Conservation (phyloP, 2,888 invertebrate genomes). For the Nemapogon koenigi region DNA sequence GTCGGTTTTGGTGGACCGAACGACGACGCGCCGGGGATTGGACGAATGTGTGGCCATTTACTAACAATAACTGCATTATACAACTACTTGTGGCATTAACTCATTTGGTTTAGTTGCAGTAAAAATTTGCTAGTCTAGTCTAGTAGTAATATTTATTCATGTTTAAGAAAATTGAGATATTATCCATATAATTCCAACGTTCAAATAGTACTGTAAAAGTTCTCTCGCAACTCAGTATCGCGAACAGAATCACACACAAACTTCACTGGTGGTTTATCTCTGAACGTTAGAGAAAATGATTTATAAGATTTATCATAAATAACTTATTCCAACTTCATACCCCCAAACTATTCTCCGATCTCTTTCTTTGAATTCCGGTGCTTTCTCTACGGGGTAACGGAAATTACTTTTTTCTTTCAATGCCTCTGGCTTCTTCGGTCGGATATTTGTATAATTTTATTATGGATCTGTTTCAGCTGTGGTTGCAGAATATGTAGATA, state of each 20-base stretch:
- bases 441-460: too few species aligned
- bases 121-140: too few species aligned
- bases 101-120: too few species aligned
- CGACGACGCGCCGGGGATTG: too few species aligned
- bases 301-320: slow-evolving; percentile 63
- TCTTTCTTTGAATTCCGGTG: slow-evolving; percentile 15
- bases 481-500: too few species aligned
- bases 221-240: slow-evolving; percentile 29
- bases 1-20: too few species aligned
- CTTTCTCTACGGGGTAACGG: slow-evolving; percentile 2
- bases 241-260: slow-evolving; percentile 51
- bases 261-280: slow-evolving; percentile 60
- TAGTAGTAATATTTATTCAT: too few species aligned
- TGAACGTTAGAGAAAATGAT: slow-evolving; percentile 57
- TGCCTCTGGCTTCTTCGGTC: not conserved
- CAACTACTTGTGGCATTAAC: too few species aligned
- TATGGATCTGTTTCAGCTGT: too few species aligned
- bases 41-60: too few species aligned
- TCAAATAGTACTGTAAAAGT: slow-evolving; percentile 1
- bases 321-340: slow-evolving; percentile 50
- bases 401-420: slow-evolving; percentile 4
- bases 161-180: too few species aligned
- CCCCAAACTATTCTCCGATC: slow-evolving; percentile 33
- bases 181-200: slow-evolving; percentile 2
- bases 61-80: too few species aligned